These are phyloP conservation scores for Rhipidura dahli DNA, from an alignment of 2,113 vertebrate species.

Conservation along the genomic window DNA sequence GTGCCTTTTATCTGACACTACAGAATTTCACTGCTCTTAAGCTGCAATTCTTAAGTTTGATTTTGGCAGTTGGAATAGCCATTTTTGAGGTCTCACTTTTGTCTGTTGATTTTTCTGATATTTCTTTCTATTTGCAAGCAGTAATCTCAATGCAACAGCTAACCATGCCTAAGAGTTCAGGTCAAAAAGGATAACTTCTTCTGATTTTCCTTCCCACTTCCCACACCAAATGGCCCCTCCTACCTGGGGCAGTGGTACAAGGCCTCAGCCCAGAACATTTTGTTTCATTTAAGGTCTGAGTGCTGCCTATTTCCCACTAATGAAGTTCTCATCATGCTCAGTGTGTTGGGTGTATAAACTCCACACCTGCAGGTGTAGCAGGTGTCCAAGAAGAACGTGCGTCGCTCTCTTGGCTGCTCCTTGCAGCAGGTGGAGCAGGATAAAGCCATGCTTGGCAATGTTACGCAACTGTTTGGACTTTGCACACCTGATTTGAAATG, in stretches of 20 bases:
- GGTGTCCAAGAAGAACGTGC: rapidly evolving
- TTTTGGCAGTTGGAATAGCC: neutral
- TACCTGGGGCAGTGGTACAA: neutral
- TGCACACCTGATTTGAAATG: neutral
- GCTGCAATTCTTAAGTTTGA: neutral
- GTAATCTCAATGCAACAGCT: neutral
- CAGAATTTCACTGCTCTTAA: slow-evolving; percentile 24
- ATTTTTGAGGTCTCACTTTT: neutral
- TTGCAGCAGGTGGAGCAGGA: rapidly evolving
- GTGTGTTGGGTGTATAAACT: neutral
- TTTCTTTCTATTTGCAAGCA: neutral
- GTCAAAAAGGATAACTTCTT: neutral
- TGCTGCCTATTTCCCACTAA: neutral
- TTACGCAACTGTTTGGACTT: neutral
- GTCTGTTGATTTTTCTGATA: neutral
- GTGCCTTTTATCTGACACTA: neutral
- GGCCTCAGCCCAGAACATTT: neutral
- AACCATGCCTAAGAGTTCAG: neutral
- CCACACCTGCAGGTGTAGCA: neutral
- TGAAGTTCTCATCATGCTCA: neutral
- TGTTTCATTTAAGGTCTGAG: neutral
- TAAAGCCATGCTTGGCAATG: neutral
- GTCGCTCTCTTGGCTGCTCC: neutral
- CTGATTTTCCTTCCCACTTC: neutral
- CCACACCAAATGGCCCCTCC: neutral